Conservation (phyloP, 2,797 vertebrate genomes). For the Malurus leucopterus region DNA sequence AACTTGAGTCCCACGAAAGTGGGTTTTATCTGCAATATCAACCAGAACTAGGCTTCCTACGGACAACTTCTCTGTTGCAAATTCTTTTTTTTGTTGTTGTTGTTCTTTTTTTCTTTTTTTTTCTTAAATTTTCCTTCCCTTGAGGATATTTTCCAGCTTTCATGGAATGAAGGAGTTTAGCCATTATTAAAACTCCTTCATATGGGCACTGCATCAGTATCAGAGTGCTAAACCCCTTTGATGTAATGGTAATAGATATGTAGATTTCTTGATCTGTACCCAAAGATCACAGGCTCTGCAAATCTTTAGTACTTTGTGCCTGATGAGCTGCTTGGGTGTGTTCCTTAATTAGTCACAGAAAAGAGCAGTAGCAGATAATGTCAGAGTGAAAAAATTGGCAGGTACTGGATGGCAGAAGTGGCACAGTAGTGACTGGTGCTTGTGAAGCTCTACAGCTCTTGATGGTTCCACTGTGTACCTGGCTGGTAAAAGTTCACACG, state of each 20-base stretch:
- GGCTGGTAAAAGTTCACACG: neutral
- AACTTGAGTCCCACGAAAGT: neutral
- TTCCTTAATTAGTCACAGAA: neutral
- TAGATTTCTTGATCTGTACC: neutral
- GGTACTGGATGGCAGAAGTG: neutral
- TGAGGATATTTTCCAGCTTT: neutral
- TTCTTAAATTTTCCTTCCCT: too few relatives aligned
- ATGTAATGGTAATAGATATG: neutral
- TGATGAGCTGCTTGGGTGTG: neutral
- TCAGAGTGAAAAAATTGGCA: rapidly evolving
- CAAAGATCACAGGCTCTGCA: neutral
- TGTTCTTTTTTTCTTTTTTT: neutral
- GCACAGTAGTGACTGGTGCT: neutral
- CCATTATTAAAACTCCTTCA: neutral
- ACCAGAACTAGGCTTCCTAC: neutral
- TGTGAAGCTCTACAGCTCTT: neutral
- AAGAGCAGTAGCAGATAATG: neutral
- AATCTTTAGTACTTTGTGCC: neutral
- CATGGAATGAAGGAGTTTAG: neutral
- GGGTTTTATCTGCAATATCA: neutral
- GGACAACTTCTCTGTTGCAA: neutral
- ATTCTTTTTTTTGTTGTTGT: neutral
- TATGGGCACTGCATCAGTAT: neutral
- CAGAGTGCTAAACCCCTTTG: neutral
- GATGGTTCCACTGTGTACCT: neutral